Percentiles rank a stretch among this genome's conserved stretches.
phyloP scores from a whole-genome alignment of 1,140 invertebrate species.

The Danaus melanippus region DNA sequence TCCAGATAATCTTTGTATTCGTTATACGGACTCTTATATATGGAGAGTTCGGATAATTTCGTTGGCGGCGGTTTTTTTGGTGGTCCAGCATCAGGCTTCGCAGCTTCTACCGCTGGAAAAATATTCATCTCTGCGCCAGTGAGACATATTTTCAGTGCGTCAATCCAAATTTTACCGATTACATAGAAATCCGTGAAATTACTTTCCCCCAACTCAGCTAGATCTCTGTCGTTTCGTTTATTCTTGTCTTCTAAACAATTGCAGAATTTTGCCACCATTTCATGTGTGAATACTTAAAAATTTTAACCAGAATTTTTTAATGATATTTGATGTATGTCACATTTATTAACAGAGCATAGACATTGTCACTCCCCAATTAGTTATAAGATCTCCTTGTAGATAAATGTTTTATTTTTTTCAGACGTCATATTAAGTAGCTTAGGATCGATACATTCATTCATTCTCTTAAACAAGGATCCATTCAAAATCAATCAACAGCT shows the following conservation, averaged over 20 bases:
- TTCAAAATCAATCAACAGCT: conserved; percentile 10
- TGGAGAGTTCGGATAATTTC: conserved; percentile 50
- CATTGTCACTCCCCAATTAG: too few species aligned
- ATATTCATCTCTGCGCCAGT: conserved; percentile 31
- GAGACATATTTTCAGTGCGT: conserved; percentile 28
- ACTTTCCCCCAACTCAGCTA: too few species aligned
- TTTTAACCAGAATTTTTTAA: too few species aligned
- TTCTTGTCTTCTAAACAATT: too few species aligned
- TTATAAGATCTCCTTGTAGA: too few species aligned
- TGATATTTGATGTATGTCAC: too few species aligned
- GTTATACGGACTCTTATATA: conserved; percentile 44
- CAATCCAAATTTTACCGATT: conserved; percentile 44
- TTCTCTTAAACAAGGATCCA: conserved; percentile 7
- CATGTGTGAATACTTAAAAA: too few species aligned
- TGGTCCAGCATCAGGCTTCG: conserved; percentile 12
- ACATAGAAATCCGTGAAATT: conserved; percentile 34
- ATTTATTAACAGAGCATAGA: too few species aligned
- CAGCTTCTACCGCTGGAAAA: conserved; percentile 37
- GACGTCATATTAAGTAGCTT: too few species aligned
- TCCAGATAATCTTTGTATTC: conserved; percentile 43
- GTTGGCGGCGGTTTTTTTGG: conserved; percentile 42
- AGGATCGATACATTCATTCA: not conserved
- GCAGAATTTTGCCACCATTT: too few species aligned
- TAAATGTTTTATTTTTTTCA: too few species aligned
- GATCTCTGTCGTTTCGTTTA: too few species aligned